Percentiles rank a stretch among this genome's conserved stretches.
Conservation (phyloP, 2,797 vertebrate species). For the Hipposideros larvatus region DNA sequence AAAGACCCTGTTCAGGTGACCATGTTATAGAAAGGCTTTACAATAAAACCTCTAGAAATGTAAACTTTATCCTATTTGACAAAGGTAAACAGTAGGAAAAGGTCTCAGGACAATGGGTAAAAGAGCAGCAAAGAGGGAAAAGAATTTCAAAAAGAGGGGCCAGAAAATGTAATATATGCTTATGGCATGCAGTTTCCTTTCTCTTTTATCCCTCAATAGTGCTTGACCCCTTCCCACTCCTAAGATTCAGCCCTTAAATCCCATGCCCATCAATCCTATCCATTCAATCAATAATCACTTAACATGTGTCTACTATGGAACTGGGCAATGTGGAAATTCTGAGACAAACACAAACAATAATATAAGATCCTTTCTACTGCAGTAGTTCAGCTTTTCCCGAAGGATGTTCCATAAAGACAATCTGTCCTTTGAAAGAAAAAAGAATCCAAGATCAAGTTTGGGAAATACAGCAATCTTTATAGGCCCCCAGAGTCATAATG, state of each 20-base stretch:
- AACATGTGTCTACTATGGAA: not conserved
- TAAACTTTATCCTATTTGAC: not conserved
- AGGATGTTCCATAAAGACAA: not conserved
- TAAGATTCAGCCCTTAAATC: constrained; percentile 10
- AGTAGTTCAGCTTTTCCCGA: not conserved
- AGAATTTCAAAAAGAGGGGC: not conserved
- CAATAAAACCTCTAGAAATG: not conserved
- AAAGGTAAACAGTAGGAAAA: not conserved
- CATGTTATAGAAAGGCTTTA: not conserved
- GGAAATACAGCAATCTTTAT: not conserved
- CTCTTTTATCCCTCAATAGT: not conserved
- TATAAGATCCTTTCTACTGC: constrained; percentile 1
- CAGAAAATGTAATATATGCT: constrained; percentile 3
- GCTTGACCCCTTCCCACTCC: not conserved
- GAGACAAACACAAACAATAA: not conserved
- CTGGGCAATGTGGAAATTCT: constrained; percentile 11
- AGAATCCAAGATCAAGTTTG: not conserved
- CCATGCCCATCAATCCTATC: not conserved
- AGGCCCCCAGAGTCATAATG: not conserved
- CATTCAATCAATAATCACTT: constrained; percentile 33
- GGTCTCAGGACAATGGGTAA: not conserved
- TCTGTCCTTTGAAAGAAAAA: not conserved
- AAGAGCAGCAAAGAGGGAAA: not conserved
- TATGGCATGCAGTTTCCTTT: not conserved
- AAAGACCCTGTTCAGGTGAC: not conserved